Base-by-base conservation (phyloP, 2,797 vertebrate genomes). In the Pteronotus mesoamericanus region DNA sequence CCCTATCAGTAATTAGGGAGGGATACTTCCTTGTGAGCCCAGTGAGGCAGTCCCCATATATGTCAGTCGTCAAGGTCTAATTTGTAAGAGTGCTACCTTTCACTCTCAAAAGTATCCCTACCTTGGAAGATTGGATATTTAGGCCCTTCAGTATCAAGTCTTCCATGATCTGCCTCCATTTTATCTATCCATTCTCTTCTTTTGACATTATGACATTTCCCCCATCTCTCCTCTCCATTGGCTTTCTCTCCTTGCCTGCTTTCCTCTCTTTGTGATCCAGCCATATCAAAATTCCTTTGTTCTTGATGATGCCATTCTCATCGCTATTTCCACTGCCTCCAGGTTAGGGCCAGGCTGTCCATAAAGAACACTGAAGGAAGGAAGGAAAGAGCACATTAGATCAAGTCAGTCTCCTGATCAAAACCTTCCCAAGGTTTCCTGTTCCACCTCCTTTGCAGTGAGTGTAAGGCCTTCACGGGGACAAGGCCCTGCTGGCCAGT, bases 401-500 rank as follows among this genome's bases (percentile, higher is more conserved):
- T 48, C 57, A 74, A 32, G 8, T 46, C 57, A 12, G 89, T 57
- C 68, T 91, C 15, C 75, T 57, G 26, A 46, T 32, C 46, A 68
- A 32, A 57, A 11, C 16, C n/a, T 21, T 94, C 46, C 37, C 37
- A 64, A 5, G 2, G 32, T 66, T 12, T 87, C 74, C 26, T 42
- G 0, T 29, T 34, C 7, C 34, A 44, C 24, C 39, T 77, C 39
- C 14, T 83, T 71, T 15, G 12, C 71, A 21, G 29, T n/a, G 29
- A 69, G n/a, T 15, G 4, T 34, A 32, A 22, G n/a, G 66, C 46
- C 53, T 61, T 42, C 34, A n/a, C n/a, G 32, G 3, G 0, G 3
- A n/a, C 22, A 3, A 29, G 0, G 2, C 18, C 9, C 44, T 71
- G 22, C 51, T 1, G 0, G 14, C 51, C 19, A 78, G 16, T 59